Percentiles rank a stretch among this genome's conserved stretches.
Evolutionary conservation across 2,797 vertebrate species (phyloP).

Genomic region (Schizopygopsis malacanthus): DNA sequence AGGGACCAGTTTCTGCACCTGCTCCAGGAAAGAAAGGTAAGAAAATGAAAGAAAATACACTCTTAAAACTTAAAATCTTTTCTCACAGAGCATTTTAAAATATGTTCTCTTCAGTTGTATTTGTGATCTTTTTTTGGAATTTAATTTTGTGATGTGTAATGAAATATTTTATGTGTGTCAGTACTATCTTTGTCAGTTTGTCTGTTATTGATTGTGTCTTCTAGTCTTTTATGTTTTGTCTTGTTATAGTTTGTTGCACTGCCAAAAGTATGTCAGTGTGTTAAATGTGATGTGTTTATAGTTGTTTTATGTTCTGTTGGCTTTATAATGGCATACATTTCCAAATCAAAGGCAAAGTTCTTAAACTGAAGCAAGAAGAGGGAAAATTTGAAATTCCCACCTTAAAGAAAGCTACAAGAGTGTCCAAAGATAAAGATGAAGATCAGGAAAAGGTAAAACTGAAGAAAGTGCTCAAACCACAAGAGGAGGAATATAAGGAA

Average conservation of each 20-base stretch:
- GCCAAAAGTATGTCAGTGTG: conserved; percentile 7
- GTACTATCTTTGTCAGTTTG: conserved; percentile 35
- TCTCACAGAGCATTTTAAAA: neutral
- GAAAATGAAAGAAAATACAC: conserved; percentile 39
- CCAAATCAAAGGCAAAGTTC: conserved; percentile 77
- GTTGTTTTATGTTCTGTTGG: conserved; percentile 55
- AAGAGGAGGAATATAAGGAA: conserved; percentile 67
- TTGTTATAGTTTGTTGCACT: conserved; percentile 22
- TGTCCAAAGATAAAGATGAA: conserved; percentile 70
- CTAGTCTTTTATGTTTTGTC: conserved; percentile 43
- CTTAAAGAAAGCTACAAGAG: conserved; percentile 76
- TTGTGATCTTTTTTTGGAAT: conserved; percentile 11
- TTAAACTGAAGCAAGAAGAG: conserved; percentile 77
- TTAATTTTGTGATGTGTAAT: conserved; percentile 31
- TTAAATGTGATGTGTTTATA: conserved; percentile 38
- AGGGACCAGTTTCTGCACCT: conserved; percentile 85
- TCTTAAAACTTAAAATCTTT: neutral
- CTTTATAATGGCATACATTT: conserved; percentile 75
- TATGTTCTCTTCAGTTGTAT: neutral
- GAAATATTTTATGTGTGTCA: conserved; percentile 33
- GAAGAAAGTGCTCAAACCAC: conserved; percentile 75
- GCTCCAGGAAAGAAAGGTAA: conserved; percentile 95
- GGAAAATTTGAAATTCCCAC: conserved; percentile 76
- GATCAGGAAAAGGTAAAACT: conserved; percentile 73
- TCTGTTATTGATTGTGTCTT: conserved; percentile 30